Percentiles rank a stretch among this genome's conserved stretches.
phyloP scores from a whole-genome alignment of 1,140 invertebrate species.

The Bombus sibiricus region DNA sequence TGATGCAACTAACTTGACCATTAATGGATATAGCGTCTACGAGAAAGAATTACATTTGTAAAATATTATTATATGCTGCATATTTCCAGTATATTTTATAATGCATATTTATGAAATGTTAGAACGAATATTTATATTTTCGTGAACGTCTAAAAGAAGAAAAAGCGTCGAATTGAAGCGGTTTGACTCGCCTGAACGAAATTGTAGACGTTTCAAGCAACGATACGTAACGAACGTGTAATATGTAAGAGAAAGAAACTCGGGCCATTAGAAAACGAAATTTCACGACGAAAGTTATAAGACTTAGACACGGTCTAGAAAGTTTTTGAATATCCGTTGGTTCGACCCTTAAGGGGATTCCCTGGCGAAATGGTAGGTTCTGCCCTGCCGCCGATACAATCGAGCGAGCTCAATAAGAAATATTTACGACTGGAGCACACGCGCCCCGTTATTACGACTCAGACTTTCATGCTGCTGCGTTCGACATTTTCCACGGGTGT shows the following conservation, averaged over 20 bases:
- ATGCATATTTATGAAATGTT: no score
- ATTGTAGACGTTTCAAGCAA: background rate
- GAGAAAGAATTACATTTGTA: no score
- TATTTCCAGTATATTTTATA: no score
- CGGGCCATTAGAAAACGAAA: background rate
- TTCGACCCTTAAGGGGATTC: slow-evolving; percentile 17
- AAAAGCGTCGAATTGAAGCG: no score
- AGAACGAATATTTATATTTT: no score
- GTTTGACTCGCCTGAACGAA: no score
- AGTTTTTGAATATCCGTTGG: slow-evolving; percentile 36
- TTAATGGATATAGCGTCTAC: no score
- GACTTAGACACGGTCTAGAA: slow-evolving; percentile 28
- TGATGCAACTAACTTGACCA: no score
- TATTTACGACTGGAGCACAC: slow-evolving; percentile 50
- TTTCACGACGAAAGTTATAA: slow-evolving; percentile 7
- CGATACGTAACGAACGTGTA: slow-evolving; percentile 1
- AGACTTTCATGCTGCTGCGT: slow-evolving; percentile 18
- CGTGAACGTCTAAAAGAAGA: no score
- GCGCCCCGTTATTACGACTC: slow-evolving; percentile 44
- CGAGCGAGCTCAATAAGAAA: slow-evolving; percentile 47
- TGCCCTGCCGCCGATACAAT: slow-evolving; percentile 32
- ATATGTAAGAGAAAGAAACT: background rate
- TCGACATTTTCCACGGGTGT: slow-evolving; percentile 37
- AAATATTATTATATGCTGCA: no score
- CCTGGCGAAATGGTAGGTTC: background rate